Evolutionary conservation across 2,888 invertebrate species (phyloP), one percentile per base, ranked within the genome.

Genomic region (Rhabditoides inermis): DNA sequence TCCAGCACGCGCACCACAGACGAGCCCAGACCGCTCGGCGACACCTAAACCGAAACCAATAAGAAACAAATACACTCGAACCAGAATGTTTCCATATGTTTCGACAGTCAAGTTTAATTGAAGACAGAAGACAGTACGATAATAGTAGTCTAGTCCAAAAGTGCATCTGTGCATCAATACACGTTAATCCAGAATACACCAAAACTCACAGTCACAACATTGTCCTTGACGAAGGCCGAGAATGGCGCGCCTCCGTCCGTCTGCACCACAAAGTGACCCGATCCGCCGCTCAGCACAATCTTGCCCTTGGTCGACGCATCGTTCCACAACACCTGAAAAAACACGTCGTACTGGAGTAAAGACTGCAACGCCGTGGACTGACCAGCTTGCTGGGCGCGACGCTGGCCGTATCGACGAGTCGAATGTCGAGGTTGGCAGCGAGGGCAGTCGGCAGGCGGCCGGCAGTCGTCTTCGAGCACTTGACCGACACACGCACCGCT

Each of bases 271-370:
- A 69, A 71, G 45, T 69, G 63, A 20, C 71, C 71, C n/a, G 69
- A 69, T 28, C 71, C 71, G 7, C 70, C 70, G n/a, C 36, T 15
- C 20, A 71, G 32, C 7, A 46, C 26, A 32, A 70, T 48, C 10
- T 51, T 47, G 2, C 53, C 52, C 2, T 53, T 56, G 3, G 57
- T 60, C 2, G 58, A 55, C 12, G 51, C 46, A 41, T 69, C 65
- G 51, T 71, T 71, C 69, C 68, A 71, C 10, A 71, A 40, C 18
- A 67, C 59, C 23, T 45, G 28, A 51, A 39, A 25, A 20, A n/a
- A 23, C 2, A 30, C n/a, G n/a, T n/a, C n/a, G n/a, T n/a, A n/a
- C n/a, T n/a, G n/a, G n/a, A 49, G 15, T 6, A 41, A 49, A 15
- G 40, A 41, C n/a, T n/a, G 41, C 15, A 20, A 30, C 5, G 39